Conservation (phyloP, 2,797 vertebrate species). For the Margarornis squamiger region DNA sequence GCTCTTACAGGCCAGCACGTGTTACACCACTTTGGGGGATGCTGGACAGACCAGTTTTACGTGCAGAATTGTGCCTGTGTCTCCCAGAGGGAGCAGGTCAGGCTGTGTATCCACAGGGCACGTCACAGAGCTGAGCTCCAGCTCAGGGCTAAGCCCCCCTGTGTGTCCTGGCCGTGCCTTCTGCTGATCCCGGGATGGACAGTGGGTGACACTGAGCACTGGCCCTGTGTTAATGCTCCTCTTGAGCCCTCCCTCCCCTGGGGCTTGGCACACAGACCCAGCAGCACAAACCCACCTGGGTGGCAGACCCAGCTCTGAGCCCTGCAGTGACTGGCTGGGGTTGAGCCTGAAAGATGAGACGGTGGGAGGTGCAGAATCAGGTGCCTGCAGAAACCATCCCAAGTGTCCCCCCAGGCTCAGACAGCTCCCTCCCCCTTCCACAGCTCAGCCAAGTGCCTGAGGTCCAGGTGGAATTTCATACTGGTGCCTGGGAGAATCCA, state of each 20-base stretch:
- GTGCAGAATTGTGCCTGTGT: background rate
- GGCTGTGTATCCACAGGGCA: background rate
- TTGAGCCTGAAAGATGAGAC: background rate
- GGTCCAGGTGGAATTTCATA: background rate
- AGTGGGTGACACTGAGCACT: rapidly evolving
- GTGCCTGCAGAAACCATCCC: background rate
- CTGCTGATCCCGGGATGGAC: background rate
- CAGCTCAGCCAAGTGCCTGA: background rate
- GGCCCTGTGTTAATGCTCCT: background rate
- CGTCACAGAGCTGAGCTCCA: background rate
- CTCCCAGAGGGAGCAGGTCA: background rate
- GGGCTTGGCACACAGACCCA: background rate
- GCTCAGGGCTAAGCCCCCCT: background rate
- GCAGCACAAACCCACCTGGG: background rate
- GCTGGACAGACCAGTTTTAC: background rate
- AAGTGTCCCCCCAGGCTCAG: background rate
- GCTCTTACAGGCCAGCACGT: rapidly evolving
- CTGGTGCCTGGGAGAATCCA: background rate
- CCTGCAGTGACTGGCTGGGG: background rate
- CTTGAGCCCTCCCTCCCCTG: background rate
- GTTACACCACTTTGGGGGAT: background rate
- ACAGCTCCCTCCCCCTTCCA: background rate
- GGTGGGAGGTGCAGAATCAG: background rate
- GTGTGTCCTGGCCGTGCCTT: background rate
- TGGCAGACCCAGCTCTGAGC: background rate